Conservation (phyloP, 2,113 vertebrate species). For the Sinocyclocheilus anophthalmus region DNA sequence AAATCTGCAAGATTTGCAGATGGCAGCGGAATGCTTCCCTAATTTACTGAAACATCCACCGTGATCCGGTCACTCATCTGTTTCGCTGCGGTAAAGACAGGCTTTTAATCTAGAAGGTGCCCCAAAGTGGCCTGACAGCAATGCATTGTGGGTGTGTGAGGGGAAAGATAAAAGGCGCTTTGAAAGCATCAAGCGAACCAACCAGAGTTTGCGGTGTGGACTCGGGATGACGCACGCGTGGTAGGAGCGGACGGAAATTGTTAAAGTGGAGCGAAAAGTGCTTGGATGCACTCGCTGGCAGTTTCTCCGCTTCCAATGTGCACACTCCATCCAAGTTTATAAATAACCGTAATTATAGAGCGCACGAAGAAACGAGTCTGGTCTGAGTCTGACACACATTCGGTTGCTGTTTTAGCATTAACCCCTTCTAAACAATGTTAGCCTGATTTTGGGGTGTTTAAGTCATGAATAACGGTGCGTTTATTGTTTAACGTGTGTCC, state of each 20-base stretch:
- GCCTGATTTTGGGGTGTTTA: not conserved
- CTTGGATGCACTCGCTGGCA: constrained; percentile 59
- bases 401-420: constrained; percentile 54
- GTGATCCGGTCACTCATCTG: constrained; percentile 15
- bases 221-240: not conserved
- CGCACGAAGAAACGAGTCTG: constrained; percentile 66
- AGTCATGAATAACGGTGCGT: not conserved
- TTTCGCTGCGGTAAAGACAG: constrained; percentile 14
- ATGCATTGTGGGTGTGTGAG: constrained; percentile 48
- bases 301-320: constrained; percentile 62
- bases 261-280: constrained; percentile 25
- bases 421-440: constrained; percentile 6
- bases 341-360: constrained; percentile 79
- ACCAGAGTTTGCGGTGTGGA: constrained; percentile 4
- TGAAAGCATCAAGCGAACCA: not conserved
- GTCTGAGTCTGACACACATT: constrained; percentile 62
- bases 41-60: not conserved
- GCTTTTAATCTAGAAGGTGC: constrained; percentile 22
- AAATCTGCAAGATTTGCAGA: constrained; percentile 16
- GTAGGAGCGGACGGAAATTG: constrained; percentile 21
- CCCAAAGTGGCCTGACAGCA: not conserved
- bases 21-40: not conserved
- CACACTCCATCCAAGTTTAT: constrained; percentile 69
- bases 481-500: not conserved
- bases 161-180: constrained; percentile 28